Base-by-base conservation (phyloP, 92 coral and sea anemone species). In the Zoanthus gigantus region DNA sequence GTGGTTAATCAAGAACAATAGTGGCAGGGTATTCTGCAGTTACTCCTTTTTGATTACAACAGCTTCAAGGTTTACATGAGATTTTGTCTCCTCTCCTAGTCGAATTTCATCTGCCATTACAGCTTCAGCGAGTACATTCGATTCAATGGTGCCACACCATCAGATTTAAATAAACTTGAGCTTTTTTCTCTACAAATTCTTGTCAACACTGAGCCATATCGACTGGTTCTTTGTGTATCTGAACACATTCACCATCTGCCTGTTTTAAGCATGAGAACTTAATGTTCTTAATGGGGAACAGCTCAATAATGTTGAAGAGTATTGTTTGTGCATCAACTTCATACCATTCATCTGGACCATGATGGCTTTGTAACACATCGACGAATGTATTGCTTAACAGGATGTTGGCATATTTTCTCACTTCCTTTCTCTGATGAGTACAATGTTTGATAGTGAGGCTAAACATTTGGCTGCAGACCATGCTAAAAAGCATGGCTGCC, bases 401-500 rank as follows among this genome's bases (percentile, higher is more conserved):
- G 67, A 77, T 77, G 67, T 66, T n/a, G 82, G 82, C 67, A 53
- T 77, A 53, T 77, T 54, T 54, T 77, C 8, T 77, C 28, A 77
- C 48, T 12, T 77, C 82, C 82, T 77, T 77, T 61, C 54, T 77
- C 50, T 77, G 82, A 66, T 77, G 82, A 77, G 67, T 16, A 42
- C 82, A 77, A 54, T 53, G 67, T 77, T 77, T 23, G 32, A 53
- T 77, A 37, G 66, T 77, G 67, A 50, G 44, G 46, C 81, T 28
- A 52, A 76, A 76, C 44, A 76, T 76, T 52, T 34, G 45, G 65
- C 80, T 50, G 45, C 80, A 76, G 12, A 76, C 65, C 80, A 23
- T 9, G 61, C 82, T 77, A 28, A 18, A 77, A 77, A 52, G 82
- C 82, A 29, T 77, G 67, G 9, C 48, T 77, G n/a, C 60, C 30